Evolutionary conservation across 2,797 vertebrate genomes (phyloP).

Genomic region (Sebastes flavidus): DNA sequence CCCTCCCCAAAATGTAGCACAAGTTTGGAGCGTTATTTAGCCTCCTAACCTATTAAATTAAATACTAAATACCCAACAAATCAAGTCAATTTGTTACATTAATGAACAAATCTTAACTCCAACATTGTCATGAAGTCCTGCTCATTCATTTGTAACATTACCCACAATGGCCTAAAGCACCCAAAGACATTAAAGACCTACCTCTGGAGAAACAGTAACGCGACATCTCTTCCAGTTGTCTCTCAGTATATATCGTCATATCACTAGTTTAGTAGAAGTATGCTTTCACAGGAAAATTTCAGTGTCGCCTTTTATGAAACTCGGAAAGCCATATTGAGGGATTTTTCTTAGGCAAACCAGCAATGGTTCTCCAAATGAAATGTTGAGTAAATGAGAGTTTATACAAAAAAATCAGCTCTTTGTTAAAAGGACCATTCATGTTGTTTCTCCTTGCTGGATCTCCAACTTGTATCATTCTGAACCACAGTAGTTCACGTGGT

Average conservation of each 20-base stretch:
- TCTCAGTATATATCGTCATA: background rate
- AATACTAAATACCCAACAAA: constrained; percentile 1
- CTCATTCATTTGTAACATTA: constrained; percentile 22
- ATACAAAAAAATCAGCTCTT: background rate
- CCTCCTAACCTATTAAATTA: background rate
- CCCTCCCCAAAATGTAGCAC: too few relatives aligned
- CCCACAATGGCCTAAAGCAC: background rate
- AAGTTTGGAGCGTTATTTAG: too few relatives aligned
- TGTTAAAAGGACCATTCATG: background rate
- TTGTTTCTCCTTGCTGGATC: constrained; percentile 1
- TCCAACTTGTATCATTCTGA: constrained; percentile 16
- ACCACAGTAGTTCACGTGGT: constrained; percentile 9
- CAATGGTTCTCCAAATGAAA: constrained; percentile 3
- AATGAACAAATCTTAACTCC: background rate
- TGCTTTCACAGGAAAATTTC: background rate
- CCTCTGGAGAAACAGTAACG: background rate
- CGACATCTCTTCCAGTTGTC: background rate
- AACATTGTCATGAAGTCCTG: constrained; percentile 11
- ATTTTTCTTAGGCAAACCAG: background rate
- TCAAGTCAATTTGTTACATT: background rate
- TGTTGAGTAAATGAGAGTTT: background rate
- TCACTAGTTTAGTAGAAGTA: background rate
- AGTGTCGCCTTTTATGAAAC: background rate
- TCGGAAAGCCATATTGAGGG: background rate
- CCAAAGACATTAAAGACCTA: background rate